Base-by-base conservation (phyloP, 2,797 vertebrate genomes). In the Acanthurus leucopareius region DNA sequence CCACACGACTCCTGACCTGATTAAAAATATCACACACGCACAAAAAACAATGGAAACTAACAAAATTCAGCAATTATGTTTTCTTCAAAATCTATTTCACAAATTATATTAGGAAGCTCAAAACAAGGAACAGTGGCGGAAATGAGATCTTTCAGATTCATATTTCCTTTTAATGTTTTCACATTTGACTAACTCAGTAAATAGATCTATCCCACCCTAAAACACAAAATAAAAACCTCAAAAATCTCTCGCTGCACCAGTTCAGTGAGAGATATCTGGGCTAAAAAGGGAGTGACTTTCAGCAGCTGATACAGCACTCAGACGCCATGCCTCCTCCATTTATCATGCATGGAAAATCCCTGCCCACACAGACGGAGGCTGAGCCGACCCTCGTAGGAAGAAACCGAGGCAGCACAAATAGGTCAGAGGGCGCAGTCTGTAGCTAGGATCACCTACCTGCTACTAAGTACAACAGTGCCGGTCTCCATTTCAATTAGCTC, bases 401-500 rank as follows among this genome's bases (percentile, higher is more conserved):
- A 58, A 71, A 56, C 77, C 3, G 40, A 82, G 68, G 83, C 73
- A 60, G 73, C 82, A 75, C 81, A 73, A 65, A 66, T 45, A 79
- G 92, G 90, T 91, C 85, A 91, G 85, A 84, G 68, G 80, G 85
- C 63, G 47, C 79, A 56, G 69, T 69, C 81, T 72, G 51, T 22
- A 76, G 79, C 86, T 48, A 35, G 53, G 84, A 86, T 91, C 88
- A 82, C 87, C 86, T 81, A 61, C 83, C 79, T 62, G 68, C 68
- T 75, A 49, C 86, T 75, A 68, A 70, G 70, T 73, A 75, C 79
- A 73, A 63, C 58, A 66, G 63, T 56, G 73, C 81, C 28, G 13
- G 77, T 79, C 71, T 91, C 83, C 77, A 88, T 92, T 92, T 91
- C 81, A 92, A 88, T 93, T 86, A 91, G 83, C 81, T 76, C 77